These are phyloP conservation scores for Sturnira hondurensis DNA, from an alignment of 2,113 vertebrate species.

Conservation along the genomic window DNA sequence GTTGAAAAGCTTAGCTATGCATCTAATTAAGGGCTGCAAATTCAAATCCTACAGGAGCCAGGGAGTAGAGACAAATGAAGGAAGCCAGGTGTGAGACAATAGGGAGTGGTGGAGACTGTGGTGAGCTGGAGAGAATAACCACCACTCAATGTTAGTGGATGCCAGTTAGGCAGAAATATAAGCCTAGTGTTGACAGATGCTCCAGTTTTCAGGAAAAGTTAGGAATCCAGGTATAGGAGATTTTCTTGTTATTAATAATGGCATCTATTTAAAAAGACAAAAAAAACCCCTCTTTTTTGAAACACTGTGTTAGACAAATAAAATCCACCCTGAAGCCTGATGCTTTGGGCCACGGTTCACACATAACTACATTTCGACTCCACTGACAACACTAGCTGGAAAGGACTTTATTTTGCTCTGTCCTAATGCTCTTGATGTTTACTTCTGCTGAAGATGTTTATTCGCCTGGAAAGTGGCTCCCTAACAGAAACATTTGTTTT, in stretches of 20 bases:
- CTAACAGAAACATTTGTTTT: conserved; percentile 38
- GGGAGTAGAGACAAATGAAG: background rate
- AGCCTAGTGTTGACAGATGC: background rate
- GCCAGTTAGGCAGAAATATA: background rate
- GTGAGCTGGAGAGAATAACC: background rate
- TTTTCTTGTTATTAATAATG: background rate
- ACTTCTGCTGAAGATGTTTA: background rate
- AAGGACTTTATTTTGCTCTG: background rate
- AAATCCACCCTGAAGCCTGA: background rate
- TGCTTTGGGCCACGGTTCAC: background rate
- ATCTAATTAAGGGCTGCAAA: background rate
- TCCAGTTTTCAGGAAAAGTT: background rate
- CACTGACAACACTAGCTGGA: background rate
- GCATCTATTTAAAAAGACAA: background rate
- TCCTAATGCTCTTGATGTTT: background rate
- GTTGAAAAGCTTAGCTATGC: background rate
- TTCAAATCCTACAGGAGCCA: background rate
- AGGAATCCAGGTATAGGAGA: background rate
- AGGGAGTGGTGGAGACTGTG: background rate
- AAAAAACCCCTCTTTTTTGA: background rate
- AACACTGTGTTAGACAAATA: background rate
- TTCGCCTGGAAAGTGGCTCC: background rate
- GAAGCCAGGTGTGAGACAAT: background rate
- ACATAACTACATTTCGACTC: background rate
- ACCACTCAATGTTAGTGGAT: background rate